phyloP scores from a whole-genome alignment of 1,140 invertebrate genomes.

The Drosophila ironensis region DNA sequence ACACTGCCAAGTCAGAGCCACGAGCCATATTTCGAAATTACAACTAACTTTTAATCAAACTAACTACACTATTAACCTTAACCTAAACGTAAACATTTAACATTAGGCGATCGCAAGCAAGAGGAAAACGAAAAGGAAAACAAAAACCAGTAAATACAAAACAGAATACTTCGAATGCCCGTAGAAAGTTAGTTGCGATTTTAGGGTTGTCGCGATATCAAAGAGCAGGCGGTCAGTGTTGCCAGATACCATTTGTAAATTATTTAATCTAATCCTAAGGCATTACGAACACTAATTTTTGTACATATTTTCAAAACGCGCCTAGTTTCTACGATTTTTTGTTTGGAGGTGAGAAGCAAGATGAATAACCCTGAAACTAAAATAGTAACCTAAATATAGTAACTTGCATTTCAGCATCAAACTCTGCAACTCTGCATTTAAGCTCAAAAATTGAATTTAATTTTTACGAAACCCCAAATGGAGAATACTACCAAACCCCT shows the following conservation, averaged over 20 bases:
- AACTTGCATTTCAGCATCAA: conserved; percentile 69
- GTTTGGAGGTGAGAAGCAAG: conserved; percentile 39
- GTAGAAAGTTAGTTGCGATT: conserved; percentile 39
- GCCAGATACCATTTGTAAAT: conserved; percentile 70
- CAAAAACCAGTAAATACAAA: conserved; percentile 20
- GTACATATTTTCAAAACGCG: conserved; percentile 70
- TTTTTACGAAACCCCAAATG: conserved; percentile 58
- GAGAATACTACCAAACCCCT: conserved; percentile 15
- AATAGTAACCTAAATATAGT: conserved; percentile 38
- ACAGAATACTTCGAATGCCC: conserved; percentile 48
- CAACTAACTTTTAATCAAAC: conserved; percentile 78
- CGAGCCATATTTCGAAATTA: conserved; percentile 80
- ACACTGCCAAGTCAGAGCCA: conserved; percentile 80
- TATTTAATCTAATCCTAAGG: conserved; percentile 69
- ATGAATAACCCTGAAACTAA: conserved; percentile 23
- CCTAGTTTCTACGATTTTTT: conserved; percentile 57
- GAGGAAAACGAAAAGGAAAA: conserved; percentile 23
- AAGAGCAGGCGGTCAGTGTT: conserved; percentile 53
- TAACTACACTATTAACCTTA: conserved; percentile 76
- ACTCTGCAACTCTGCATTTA: conserved; percentile 71
- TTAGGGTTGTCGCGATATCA: conserved; percentile 58
- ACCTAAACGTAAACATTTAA: conserved; percentile 57
- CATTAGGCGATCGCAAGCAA: too few relatives aligned
- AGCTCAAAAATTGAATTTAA: conserved; percentile 77
- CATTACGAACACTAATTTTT: conserved; percentile 71